A percentile compares a stretch with the other conserved stretches of the same genome.
Conservation (phyloP, 2,797 vertebrate species). For the Alfaro cultratus region DNA sequence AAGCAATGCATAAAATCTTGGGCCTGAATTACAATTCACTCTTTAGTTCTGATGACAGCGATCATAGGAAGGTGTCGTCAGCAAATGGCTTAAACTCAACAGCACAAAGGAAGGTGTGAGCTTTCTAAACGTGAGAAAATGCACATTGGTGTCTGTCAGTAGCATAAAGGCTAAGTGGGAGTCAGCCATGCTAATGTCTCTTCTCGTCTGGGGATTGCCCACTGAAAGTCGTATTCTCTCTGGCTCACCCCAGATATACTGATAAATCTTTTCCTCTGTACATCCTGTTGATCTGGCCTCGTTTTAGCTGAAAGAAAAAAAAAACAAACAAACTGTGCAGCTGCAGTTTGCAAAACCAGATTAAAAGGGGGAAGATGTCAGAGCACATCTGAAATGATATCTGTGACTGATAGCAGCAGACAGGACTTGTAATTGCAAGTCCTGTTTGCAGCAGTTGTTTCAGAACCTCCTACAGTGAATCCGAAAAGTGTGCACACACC, state of each 20-base stretch:
- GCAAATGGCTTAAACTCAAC: not conserved
- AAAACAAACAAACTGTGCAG: not conserved
- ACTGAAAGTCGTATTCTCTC: conserved; percentile 45
- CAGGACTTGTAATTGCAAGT: not conserved
- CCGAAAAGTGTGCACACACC: not conserved
- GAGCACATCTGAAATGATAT: not conserved
- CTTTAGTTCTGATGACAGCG: not conserved
- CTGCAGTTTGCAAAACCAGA: conserved; percentile 5
- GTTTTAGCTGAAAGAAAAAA: conserved; percentile 12
- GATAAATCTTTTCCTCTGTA: conserved; percentile 25
- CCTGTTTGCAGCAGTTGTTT: not conserved
- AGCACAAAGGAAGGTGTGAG: not conserved
- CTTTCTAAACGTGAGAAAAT: not conserved
- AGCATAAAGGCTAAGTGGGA: not conserved
- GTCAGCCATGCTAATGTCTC: conserved; percentile 36
- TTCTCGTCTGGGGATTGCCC: conserved; percentile 53
- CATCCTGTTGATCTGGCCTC: conserved; percentile 38
- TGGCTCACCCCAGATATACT: conserved; percentile 39
- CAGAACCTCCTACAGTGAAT: not conserved
- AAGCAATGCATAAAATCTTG: not conserved
- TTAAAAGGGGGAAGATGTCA: conserved; percentile 13
- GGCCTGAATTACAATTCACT: not conserved
- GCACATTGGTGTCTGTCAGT: not conserved
- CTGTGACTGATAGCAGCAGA: not conserved
- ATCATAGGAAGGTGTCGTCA: not conserved